These are phyloP conservation scores for Chamaetylas fuelleborni DNA, from an alignment of 2,113 vertebrate genomes.

Conservation along the genomic window DNA sequence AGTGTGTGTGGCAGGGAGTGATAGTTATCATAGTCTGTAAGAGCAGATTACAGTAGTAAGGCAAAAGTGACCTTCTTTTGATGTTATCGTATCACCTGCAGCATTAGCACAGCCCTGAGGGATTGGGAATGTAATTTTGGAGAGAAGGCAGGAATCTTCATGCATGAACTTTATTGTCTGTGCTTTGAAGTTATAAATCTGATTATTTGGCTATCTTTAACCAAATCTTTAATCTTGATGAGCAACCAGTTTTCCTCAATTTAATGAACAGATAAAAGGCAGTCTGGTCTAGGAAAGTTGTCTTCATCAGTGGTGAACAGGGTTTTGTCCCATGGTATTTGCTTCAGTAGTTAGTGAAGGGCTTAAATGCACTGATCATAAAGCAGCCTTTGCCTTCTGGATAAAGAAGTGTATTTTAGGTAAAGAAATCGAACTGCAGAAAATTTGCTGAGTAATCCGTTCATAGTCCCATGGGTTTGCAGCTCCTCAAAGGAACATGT, in stretches of 20 bases:
- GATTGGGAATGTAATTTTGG: neutral
- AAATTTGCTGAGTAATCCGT: neutral
- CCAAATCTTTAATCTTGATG: neutral
- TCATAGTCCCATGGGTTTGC: neutral
- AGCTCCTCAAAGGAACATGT: accelerated
- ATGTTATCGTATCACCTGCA: neutral
- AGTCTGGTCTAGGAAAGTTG: neutral
- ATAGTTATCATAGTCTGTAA: neutral
- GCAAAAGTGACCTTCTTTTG: neutral
- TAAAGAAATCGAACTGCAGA: neutral
- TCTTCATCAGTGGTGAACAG: neutral
- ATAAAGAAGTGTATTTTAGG: neutral
- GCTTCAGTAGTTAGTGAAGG: neutral
- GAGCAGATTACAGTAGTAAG: neutral
- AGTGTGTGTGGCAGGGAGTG: neutral
- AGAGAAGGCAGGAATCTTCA: neutral
- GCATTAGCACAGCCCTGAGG: neutral
- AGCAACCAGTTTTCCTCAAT: neutral
- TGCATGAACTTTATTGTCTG: neutral
- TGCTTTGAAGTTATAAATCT: neutral
- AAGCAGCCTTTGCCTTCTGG: neutral
- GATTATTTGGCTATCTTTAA: neutral
- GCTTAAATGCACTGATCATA: neutral
- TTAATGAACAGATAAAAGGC: neutral
- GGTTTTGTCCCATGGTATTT: neutral